Evolutionary conservation across 2,888 invertebrate species (phyloP).

Genomic region (Andricus quercusramuli): DNA sequence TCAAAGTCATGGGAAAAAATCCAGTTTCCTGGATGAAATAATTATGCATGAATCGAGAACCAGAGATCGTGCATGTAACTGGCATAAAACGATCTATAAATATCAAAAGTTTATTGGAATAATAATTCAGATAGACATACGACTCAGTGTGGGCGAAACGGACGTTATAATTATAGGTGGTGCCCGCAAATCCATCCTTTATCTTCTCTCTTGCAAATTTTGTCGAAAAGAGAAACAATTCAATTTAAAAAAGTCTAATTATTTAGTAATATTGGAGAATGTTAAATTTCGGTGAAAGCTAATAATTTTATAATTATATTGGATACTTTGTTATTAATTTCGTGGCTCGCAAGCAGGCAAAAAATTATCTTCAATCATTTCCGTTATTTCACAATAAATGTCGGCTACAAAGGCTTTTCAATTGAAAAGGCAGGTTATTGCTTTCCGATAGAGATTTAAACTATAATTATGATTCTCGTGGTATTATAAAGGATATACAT

Average conservation of each 20-base stretch:
- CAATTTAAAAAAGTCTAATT: too few species aligned
- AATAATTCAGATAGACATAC: constrained; percentile 61
- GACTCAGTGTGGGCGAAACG: constrained; percentile 59
- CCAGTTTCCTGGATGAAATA: constrained; percentile 40
- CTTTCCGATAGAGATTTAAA: not conserved
- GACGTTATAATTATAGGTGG: constrained; percentile 67
- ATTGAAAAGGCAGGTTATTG: not conserved
- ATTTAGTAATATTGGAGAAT: too few species aligned
- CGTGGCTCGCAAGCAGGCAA: too few species aligned
- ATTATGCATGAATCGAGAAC: constrained; percentile 53
- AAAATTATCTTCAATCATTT: too few species aligned
- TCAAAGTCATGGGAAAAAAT: not conserved
- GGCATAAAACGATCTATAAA: constrained; percentile 58
- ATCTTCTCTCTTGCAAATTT: not conserved
- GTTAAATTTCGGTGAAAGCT: too few species aligned
- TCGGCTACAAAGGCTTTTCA: not conserved
- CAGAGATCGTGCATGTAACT: constrained; percentile 51
- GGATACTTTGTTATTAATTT: too few species aligned
- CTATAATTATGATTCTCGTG: not conserved
- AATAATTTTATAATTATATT: too few species aligned
- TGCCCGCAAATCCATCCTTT: constrained; percentile 1
- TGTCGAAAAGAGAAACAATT: too few species aligned
- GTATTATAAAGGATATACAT: too few species aligned
- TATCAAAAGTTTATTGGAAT: constrained; percentile 63
- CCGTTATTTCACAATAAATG: not conserved